phyloP scores from a whole-genome alignment of 2,888 invertebrate species.

The Eilema griseolum region DNA sequence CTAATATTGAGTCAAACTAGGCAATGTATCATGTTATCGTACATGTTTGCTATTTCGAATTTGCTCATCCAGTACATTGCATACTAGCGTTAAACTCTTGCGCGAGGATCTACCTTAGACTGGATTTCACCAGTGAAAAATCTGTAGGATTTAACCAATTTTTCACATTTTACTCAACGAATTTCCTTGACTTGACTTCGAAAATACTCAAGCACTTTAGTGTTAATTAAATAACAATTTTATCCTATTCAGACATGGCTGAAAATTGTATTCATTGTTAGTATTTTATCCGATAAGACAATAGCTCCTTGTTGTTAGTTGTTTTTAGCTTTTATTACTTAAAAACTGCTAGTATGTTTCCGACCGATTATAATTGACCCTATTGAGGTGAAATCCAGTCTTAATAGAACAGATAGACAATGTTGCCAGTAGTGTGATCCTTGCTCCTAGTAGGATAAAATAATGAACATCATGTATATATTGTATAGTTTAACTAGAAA shows the following conservation, averaged over 20 bases:
- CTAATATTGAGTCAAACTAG: too few species aligned
- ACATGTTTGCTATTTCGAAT: neutral
- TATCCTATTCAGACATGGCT: too few species aligned
- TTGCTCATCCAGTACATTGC: neutral
- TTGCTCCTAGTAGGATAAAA: neutral
- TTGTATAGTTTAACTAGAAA: slow-evolving; percentile 7
- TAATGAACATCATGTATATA: neutral
- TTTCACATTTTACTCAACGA: neutral
- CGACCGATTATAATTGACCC: too few species aligned
- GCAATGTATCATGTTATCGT: too few species aligned
- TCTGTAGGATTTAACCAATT: neutral
- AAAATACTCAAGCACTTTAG: too few species aligned
- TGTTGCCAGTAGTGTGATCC: neutral
- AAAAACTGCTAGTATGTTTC: too few species aligned
- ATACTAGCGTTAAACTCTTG: neutral
- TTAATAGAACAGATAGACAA: neutral
- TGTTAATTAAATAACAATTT: too few species aligned
- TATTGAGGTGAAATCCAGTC: neutral
- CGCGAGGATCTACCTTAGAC: neutral
- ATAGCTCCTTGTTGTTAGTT: too few species aligned
- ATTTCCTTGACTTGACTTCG: too few species aligned
- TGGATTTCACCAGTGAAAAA: neutral
- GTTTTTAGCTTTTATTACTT: too few species aligned
- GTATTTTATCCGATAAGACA: too few species aligned
- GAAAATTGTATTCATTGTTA: too few species aligned